A percentile compares a stretch with the other conserved stretches of the same genome.
phyloP scores from a whole-genome alignment of 2,888 invertebrate species.

The Drosophila putrida region DNA sequence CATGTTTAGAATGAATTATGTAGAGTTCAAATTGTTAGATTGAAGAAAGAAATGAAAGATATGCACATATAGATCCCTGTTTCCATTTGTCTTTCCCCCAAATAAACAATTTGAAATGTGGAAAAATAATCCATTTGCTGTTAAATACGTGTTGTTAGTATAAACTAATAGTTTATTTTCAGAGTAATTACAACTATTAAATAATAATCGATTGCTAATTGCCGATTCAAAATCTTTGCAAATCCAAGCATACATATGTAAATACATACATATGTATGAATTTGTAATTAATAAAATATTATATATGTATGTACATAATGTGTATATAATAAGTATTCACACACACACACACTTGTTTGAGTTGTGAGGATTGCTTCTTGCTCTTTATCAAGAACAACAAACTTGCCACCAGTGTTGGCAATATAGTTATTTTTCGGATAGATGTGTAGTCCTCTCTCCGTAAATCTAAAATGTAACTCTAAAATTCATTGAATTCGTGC shows the following conservation, averaged over 20 bases:
- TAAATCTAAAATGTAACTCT: no score
- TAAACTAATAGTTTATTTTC: background rate
- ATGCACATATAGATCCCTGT: background rate
- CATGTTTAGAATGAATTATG: background rate
- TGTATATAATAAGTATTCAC: background rate
- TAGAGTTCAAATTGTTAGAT: background rate
- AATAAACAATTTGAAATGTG: no score
- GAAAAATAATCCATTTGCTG: background rate
- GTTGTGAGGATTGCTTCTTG: conserved; percentile 17
- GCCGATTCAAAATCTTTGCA: background rate
- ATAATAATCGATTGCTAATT: background rate
- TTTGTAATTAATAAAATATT: background rate
- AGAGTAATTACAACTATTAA: no score
- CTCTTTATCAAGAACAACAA: background rate
- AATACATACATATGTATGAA: conserved; percentile 5
- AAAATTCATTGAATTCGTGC: no score
- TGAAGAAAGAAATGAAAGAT: background rate
- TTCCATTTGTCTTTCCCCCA: no score
- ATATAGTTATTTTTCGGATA: no score
- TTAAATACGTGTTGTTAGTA: background rate
- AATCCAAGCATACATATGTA: conserved; percentile 1
- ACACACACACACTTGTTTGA: conserved; percentile 6
- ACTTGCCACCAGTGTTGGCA: no score
- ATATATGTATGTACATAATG: conserved; percentile 3
- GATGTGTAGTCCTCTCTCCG: no score